Evolutionary conservation across 2,888 invertebrate species (phyloP), one percentile per base, ranked within the genome.

Genomic region (Drosophila demipolita): DNA sequence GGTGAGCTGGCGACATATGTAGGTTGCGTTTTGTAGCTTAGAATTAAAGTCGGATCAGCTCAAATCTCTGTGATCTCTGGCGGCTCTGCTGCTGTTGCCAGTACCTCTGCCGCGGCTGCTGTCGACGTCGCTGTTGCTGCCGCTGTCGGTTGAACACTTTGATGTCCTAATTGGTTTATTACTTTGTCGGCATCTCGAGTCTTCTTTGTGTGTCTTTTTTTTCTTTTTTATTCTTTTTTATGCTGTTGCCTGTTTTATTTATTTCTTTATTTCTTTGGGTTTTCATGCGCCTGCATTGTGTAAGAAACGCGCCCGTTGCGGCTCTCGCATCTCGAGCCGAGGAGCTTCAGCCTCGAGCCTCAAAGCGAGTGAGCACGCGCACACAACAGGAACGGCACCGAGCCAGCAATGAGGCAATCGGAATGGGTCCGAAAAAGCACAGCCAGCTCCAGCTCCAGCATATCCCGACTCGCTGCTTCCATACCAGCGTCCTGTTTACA

Each of bases 151-250:
- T 89, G 89, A 80, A 83, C 81, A 83, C 91, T 91, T 91, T 91
- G 91, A 91, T 91, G 92, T 91, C 91, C 92, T 91, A 91, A 92
- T 91, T 91, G 91, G 91, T 91, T 91, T 91, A 91, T 91, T 91
- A 91, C 91, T 91, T 92, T 91, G 92, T 92, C 91, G 91, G 91
- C 91, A 91, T 91, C 89, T 89, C 79, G 73, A 79, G 87, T 85
- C 82, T 88, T 82, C 82, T 83, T 89, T 82, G 86, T 85, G 80
- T 80, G 77, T 65, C 62, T 79, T 60, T 76, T 63, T 72, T 67
- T 80, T 57, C 75, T 69, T 73, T 73, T 68, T 63, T 81, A 66
- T 74, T 87, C 68, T 89, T 82, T 84, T 77, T 88, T 80, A 87
- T 87, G 90, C 86, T 90, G 86, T 90, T 85, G 90, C 86, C 86